Conservation (phyloP, 2,797 vertebrate species). For the Macropus fuliginosus region DNA sequence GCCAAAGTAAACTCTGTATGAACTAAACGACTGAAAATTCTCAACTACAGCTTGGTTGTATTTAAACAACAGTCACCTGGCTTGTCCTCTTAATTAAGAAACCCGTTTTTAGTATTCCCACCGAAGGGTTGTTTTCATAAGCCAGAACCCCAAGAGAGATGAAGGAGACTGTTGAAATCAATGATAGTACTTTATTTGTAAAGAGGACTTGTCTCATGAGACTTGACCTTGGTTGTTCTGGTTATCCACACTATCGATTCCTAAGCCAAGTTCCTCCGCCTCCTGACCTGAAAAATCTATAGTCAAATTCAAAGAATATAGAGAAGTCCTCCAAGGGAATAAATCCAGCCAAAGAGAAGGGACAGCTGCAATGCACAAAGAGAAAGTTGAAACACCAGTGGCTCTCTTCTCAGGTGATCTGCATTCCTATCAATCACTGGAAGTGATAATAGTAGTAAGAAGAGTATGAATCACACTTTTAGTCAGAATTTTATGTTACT, state of each 20-base stretch:
- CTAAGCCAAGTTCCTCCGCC: conserved; percentile 9
- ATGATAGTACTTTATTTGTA: not conserved
- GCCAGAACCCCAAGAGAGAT: conserved; percentile 46
- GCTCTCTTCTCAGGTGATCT: conserved; percentile 31
- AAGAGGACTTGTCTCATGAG: conserved; percentile 49
- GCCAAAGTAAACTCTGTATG: conserved; percentile 23
- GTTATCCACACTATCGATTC: conserved; percentile 37
- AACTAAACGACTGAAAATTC: conserved; percentile 38
- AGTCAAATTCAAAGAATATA: conserved; percentile 12
- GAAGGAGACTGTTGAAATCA: conserved; percentile 52
- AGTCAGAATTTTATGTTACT: conserved; percentile 3
- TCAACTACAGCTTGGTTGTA: conserved; percentile 1
- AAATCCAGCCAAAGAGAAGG: conserved; percentile 12
- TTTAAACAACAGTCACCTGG: conserved; percentile 40
- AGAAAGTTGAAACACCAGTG: conserved; percentile 14
- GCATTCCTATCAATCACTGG: conserved; percentile 35
- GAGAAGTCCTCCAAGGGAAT: conserved; percentile 11
- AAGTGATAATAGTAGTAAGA: conserved; percentile 31
- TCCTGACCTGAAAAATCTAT: conserved; percentile 25
- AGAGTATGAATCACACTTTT: conserved; percentile 17
- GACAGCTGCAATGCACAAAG: conserved; percentile 2
- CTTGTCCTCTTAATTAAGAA: conserved; percentile 48
- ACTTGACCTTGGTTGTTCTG: conserved; percentile 1
- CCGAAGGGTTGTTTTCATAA: conserved; percentile 53
- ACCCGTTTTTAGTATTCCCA: conserved; percentile 35